Conservation (phyloP, 2,113 vertebrate species). For the Myanophis thanlyinensis region DNA sequence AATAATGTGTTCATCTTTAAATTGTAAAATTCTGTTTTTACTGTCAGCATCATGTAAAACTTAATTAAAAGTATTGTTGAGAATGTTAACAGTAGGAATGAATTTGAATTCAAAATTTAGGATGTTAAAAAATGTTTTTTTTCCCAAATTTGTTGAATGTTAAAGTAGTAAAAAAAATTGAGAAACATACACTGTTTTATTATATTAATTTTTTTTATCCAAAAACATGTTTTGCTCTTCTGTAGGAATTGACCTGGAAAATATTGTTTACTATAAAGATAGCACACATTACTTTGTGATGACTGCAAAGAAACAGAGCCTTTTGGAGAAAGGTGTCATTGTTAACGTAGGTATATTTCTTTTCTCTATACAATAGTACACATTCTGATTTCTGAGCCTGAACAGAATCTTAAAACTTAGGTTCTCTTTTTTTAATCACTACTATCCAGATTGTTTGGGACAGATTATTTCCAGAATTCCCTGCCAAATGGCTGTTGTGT, state of each 20-base stretch:
- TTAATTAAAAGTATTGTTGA: background rate
- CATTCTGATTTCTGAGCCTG: background rate
- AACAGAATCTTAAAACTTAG: background rate
- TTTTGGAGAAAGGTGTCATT: slow-evolving; percentile 95
- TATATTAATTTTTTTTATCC: background rate
- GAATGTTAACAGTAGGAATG: background rate
- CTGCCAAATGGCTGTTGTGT: background rate
- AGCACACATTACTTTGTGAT: slow-evolving; percentile 99
- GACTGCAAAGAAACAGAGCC: slow-evolving; percentile 98
- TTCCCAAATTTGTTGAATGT: background rate
- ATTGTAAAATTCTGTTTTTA: background rate
- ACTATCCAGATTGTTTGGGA: background rate
- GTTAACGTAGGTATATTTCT: slow-evolving; percentile 77
- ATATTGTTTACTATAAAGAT: slow-evolving; percentile 98
- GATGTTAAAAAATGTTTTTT: background rate
- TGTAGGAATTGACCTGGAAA: slow-evolving; percentile 94
- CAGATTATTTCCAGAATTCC: background rate
- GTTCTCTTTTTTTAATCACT: background rate
- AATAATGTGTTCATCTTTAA: background rate
- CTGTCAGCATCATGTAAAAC: background rate
- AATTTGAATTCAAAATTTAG: background rate
- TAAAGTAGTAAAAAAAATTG: background rate
- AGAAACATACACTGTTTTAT: background rate
- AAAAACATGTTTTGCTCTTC: slow-evolving; percentile 35
- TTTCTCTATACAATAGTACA: background rate